Evolutionary conservation across 2,888 invertebrate genomes (phyloP), one percentile per base, ranked within the genome.

Genomic region (Taphrorychus bicolor): DNA sequence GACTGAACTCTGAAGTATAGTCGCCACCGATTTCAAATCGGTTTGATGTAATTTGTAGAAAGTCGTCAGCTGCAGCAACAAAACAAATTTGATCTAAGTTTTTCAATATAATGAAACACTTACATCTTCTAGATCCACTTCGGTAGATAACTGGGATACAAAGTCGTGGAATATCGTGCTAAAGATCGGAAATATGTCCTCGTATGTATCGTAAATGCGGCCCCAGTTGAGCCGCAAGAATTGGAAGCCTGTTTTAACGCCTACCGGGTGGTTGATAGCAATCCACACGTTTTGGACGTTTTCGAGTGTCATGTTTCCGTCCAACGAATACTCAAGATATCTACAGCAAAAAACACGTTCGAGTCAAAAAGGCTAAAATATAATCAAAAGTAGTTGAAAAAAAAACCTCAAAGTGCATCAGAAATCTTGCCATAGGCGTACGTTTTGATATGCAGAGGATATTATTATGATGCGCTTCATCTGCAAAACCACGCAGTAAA

Each of bases 81-180:
- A 18, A 11, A 40, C 2, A 23, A 2, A 23, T 59, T 59, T 17
- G 51, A n/a, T 19, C n/a, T 11, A 16, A 51, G 51, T 11, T 21
- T 51, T 18, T 51, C 3, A 48, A 73, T 32, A 32, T 32, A n/a
- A n/a, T n/a, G n/a, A n/a, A 32, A 32, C 11, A 32, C 78, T 76
- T 76, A 82, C 82, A 74, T 82, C 80, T 73, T 82, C 80, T 54
- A 81, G 74, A 73, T 82, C 82, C 18, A 77, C 74, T 72, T 81
- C 77, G 3, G 79, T 80, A 0, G 81, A 78, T 59, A 82, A 72
- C 57, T 76, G 76, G 1, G 78, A 77, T 2, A 82, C 73, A 70
- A 82, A 81, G 52, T 81, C 79, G 66, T 80, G 77, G 66, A 81
- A 78, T 51, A 82, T 81, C 2, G 75, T 74, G 60, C 76, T 78